Base-by-base conservation (phyloP, 30 jellyfish, hydroid and myxozoan species). In the Morbakka virulenta region DNA sequence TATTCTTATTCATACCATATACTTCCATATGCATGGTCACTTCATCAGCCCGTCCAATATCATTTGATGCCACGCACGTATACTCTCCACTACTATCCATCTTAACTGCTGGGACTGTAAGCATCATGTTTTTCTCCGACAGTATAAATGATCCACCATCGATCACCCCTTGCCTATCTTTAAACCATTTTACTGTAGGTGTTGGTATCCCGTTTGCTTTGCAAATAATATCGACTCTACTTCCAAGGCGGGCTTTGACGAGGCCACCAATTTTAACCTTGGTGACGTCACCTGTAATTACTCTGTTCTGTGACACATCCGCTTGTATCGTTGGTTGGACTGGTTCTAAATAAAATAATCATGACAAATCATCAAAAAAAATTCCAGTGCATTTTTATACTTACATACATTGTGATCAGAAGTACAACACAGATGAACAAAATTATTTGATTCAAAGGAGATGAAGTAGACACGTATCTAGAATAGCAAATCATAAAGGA, bases 191-290 rank as follows among this genome's bases (percentile, higher is more conserved):
- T 3, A 89, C 62, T 3, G 52, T 67, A 4, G 97, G 97, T 28
- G 36, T 64, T 0, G 97, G 97, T 11, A 77, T 61, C 4, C 89
- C 92, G 9, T 64, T 50, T 61, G 24, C 62, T 2, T 88, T 90
- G 52, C 97, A 89, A 21, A 32, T 70, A 63, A 89, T 75, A 52
- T 81, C 95, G 32, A 89, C 53, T 32, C 74, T 85, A 48, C 93
- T 89, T 1, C 97, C 97, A 32, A 35, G 62, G 22, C 76, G 63
- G 22, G 83, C 93, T 21, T 64, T 70, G 32, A 89, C 82, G 13
- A 47, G 64, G 3, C 95, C 97, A 17, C 97, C 97, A 69, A 89
- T 41, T 22, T 63, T 86, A 68, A 81, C 76, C 64, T 67, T 70
- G 24, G 67, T 69, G 36, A 69, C 71, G 25, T 81, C 72, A 27